Evolutionary conservation across 2,888 invertebrate species (phyloP).

Genomic region (Philereme vetulata): DNA sequence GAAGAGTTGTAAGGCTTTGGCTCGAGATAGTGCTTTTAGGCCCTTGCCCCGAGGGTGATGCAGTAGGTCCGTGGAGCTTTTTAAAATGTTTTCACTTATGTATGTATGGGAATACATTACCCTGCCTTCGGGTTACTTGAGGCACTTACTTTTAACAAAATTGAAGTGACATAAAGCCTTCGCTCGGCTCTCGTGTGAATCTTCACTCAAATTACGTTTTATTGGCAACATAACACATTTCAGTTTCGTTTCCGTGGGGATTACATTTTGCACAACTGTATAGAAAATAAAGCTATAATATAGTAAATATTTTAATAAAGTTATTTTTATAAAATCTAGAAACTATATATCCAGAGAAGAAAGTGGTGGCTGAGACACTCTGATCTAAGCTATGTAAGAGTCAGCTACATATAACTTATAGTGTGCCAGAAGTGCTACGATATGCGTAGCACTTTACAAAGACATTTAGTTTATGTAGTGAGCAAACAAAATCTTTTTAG

Average conservation of each 20-base stretch:
- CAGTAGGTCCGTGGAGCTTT: conserved; percentile 82
- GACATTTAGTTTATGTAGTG: no score
- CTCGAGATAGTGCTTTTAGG: conserved; percentile 84
- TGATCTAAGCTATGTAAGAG: no score
- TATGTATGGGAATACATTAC: conserved; percentile 84
- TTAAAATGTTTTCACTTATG: conserved; percentile 84
- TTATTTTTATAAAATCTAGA: no score
- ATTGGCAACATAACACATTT: conserved; percentile 68
- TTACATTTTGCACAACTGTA: conserved; percentile 10
- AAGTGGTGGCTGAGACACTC: no score
- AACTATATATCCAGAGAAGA: no score
- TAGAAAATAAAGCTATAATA: no score
- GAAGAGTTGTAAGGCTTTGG: conserved; percentile 84
- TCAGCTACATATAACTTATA: no score
- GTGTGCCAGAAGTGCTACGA: no score
- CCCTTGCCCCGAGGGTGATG: conserved; percentile 83
- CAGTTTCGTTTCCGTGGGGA: conserved; percentile 36
- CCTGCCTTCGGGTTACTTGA: conserved; percentile 78
- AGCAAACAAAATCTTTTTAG: no score
- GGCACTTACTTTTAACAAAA: conserved; percentile 82
- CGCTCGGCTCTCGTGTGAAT: conserved; percentile 76
- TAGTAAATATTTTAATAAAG: no score
- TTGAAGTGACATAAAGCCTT: conserved; percentile 82
- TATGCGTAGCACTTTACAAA: no score
- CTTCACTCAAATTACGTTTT: conserved; percentile 77